Evolutionary conservation across 2,113 vertebrate species (phyloP), one percentile per base, ranked within the genome.

Genomic region (Orycteropus afer): DNA sequence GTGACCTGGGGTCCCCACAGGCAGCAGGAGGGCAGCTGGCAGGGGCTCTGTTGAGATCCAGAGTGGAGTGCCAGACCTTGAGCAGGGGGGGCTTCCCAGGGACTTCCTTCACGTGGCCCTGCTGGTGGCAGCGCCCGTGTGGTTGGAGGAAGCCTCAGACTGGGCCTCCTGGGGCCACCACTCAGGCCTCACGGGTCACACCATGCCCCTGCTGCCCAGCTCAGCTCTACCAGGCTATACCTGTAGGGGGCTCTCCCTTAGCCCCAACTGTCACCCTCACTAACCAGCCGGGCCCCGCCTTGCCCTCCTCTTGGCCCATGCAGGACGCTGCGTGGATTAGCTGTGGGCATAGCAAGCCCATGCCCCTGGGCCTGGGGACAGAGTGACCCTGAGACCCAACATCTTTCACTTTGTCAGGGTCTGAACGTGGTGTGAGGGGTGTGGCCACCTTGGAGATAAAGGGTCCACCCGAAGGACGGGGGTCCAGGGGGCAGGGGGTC

Each of bases 281-380:
- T 42, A 27, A 74, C 71, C 42, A 67, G 40, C 5, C 12, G 2
- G n/a, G 69, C 69, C 69, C 37, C 4, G 12, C 73, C 25, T 45
- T 5, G 13, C 2, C 0, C 8, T n/a, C 3, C 23, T 47, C 42
- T 53, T 2, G 9, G 10, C 47, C 47, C 51, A 37, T 49, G 0
- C 25, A 13, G 61, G 73, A 14, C 7, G 2, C 34, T 37, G 20
- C 3, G 1, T 45, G 14, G n/a, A 61, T 3, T 59, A 32, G 67
- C 73, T 42, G 4, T 1, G 0, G 0, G 51, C 32, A 5, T 20
- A 1, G 3, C 20, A n/a, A 27, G 32, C 13, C 42, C 0, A 0
- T 32, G 61, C 40, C 49, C 29, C 91, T 51, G 20, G 15, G 37
- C 17, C 22, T 11, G 4, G 20, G 5, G 20, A 6, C n/a, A 2